Evolutionary conservation across 2,888 invertebrate genomes (phyloP).

Genomic region (Ormyrus labotus): DNA sequence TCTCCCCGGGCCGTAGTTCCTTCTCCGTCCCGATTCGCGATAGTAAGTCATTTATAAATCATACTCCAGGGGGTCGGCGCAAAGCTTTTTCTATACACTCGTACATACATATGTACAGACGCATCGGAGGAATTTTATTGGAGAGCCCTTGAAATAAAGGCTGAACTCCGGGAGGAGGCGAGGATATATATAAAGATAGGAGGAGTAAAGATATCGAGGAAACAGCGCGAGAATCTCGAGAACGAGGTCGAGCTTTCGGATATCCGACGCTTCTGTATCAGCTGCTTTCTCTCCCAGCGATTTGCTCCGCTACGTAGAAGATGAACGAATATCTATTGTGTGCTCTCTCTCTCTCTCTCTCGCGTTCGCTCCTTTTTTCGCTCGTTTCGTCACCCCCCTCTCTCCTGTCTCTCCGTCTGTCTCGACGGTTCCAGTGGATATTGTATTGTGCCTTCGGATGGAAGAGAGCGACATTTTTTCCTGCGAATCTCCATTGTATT

Average conservation of each 20-base stretch:
- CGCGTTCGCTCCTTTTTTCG: too few species aligned
- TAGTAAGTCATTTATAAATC: slow-evolving; percentile 52
- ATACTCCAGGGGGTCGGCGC: slow-evolving; percentile 8
- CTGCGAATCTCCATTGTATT: slow-evolving; percentile 18
- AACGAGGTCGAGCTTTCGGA: slow-evolving; percentile 53
- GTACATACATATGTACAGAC: not conserved
- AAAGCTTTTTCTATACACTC: not conserved
- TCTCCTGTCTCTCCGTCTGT: too few species aligned
- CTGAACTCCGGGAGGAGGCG: slow-evolving; percentile 41
- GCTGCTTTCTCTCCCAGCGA: slow-evolving; percentile 30
- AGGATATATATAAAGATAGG: slow-evolving; percentile 54
- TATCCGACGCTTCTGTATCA: slow-evolving; percentile 45
- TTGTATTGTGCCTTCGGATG: slow-evolving; percentile 29
- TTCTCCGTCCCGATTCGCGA: slow-evolving; percentile 38
- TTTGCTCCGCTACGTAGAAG: slow-evolving; percentile 27
- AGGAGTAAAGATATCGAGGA: slow-evolving; percentile 39
- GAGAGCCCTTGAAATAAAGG: slow-evolving; percentile 44
- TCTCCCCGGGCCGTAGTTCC: slow-evolving; percentile 17
- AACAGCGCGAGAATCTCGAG: slow-evolving; percentile 51
- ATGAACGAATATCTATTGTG: slow-evolving; percentile 13
- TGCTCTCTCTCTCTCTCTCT: not conserved
- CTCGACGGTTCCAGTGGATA: not conserved
- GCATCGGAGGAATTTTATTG: slow-evolving; percentile 44
- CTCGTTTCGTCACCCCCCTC: not conserved
- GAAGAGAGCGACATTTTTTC: slow-evolving; percentile 3